These are phyloP conservation scores for Terebella lapidaria DNA, from an alignment of 2,888 invertebrate species.

Conservation along the genomic window DNA sequence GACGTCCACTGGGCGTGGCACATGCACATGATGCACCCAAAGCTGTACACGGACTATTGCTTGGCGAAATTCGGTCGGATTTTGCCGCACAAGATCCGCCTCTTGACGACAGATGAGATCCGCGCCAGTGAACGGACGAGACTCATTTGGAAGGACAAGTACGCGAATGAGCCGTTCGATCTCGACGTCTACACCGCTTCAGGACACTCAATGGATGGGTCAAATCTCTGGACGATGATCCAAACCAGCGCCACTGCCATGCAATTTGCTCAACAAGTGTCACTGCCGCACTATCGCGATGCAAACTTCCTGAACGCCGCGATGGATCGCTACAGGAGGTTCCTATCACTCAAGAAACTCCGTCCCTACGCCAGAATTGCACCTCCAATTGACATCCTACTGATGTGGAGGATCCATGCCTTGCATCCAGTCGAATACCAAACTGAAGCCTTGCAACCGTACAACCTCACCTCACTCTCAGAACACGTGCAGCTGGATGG, in stretches of 20 bases:
- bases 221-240: background rate
- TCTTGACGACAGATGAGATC: slow-evolving; percentile 6
- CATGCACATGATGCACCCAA: slow-evolving; percentile 49
- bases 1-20: slow-evolving; percentile 59
- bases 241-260: slow-evolving; percentile 5
- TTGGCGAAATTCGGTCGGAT: slow-evolving; percentile 12
- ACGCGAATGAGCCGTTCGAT: slow-evolving; percentile 19
- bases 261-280: slow-evolving; percentile 21
- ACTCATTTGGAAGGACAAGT: slow-evolving; percentile 16
- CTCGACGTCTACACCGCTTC: slow-evolving; percentile 2
- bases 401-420: slow-evolving; percentile 20
- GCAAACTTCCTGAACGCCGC: slow-evolving; percentile 18
- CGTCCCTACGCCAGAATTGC: background rate
- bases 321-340: slow-evolving; percentile 19
- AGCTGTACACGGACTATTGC: slow-evolving; percentile 31
- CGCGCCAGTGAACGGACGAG: slow-evolving; percentile 8
- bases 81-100: slow-evolving; percentile 15
- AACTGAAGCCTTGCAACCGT: background rate
- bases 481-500: background rate
- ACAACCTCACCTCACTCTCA: background rate
- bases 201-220: background rate
- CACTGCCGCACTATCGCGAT: slow-evolving; percentile 24
- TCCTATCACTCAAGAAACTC: slow-evolving; percentile 10
- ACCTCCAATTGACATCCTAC: slow-evolving; percentile 18
- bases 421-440: slow-evolving; percentile 21